phyloP scores from a whole-genome alignment of 2,888 invertebrate species.

The Phyto melanocephala region DNA sequence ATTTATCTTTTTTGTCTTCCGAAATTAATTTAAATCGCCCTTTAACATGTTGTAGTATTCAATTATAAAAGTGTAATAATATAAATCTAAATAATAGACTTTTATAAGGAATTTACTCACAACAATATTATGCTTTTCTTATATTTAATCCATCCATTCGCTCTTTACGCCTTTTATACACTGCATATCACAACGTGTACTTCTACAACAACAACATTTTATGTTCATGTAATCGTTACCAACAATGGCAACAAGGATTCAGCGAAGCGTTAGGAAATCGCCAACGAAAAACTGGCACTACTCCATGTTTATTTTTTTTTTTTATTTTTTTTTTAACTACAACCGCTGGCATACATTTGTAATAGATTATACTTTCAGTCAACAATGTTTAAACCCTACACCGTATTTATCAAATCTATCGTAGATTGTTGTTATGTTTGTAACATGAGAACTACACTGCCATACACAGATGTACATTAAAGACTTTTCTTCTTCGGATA shows the following conservation, averaged over 20 bases:
- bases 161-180: background rate
- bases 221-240: conserved; percentile 12
- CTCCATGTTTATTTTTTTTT: background rate
- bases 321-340: background rate
- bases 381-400: background rate
- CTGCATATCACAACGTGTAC: background rate
- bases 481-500: no score
- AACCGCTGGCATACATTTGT: background rate
- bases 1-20: background rate
- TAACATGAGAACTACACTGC: no score
- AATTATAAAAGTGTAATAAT: conserved; percentile 37
- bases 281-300: conserved; percentile 23
- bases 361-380: background rate
- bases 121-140: conserved; percentile 15
- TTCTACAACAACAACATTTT: background rate
- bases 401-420: background rate
- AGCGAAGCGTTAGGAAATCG: conserved; percentile 45
- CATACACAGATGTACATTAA: no score
- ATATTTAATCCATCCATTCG: background rate
- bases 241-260: conserved; percentile 18
- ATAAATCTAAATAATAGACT: conserved; percentile 51
- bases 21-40: conserved; percentile 36
- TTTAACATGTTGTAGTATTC: conserved; percentile 22
- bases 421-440: background rate
- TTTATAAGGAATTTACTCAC: conserved; percentile 29